Evolutionary conservation across 2,113 vertebrate genomes (phyloP).

Genomic region (Phyllostomus hastatus): DNA sequence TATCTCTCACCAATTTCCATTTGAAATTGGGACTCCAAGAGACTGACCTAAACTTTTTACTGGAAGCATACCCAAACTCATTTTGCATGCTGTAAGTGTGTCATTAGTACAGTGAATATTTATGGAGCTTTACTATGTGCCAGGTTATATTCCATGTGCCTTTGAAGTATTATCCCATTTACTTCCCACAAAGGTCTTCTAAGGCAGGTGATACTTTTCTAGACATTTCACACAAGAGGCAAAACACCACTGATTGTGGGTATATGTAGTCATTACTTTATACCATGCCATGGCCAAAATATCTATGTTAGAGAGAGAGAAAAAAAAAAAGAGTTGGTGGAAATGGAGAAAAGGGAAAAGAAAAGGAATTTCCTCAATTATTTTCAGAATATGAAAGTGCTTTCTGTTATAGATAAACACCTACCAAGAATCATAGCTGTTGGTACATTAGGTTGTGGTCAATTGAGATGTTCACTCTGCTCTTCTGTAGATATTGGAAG

Average conservation of each 20-base stretch:
- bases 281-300: neutral
- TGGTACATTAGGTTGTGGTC: neutral
- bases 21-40: neutral
- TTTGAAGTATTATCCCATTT: neutral
- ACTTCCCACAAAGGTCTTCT: neutral
- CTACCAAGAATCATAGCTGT: neutral
- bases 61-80: neutral
- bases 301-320: neutral
- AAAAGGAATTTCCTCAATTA: neutral
- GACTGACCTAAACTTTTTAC: neutral
- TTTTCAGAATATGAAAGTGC: neutral
- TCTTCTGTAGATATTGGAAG: neutral
- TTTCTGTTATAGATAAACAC: neutral
- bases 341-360: neutral
- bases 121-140: neutral
- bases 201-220: neutral
- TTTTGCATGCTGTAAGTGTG: neutral
- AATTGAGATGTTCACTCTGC: neutral
- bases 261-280: neutral
- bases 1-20: neutral
- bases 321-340: neutral
- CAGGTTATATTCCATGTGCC: neutral
- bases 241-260: neutral
- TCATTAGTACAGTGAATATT: neutral
- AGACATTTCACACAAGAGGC: neutral